Percentiles rank a stretch among this genome's conserved stretches.
These are phyloP conservation scores for Varanus salvator DNA, from an alignment of 2,113 vertebrate species.

Conservation along the genomic window DNA sequence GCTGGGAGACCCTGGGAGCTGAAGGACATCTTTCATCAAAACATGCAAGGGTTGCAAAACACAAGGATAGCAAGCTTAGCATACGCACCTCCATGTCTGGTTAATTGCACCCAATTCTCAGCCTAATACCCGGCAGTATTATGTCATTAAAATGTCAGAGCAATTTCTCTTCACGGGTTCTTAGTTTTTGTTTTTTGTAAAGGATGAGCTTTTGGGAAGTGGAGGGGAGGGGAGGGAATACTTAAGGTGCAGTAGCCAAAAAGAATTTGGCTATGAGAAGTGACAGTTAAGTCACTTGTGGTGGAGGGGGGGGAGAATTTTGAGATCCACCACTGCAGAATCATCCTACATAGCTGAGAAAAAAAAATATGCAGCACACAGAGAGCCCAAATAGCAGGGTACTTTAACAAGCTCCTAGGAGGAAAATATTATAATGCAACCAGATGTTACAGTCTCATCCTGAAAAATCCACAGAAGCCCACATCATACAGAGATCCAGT, in stretches of 20 bases:
- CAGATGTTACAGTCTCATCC: slow-evolving; percentile 29
- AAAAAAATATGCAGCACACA: slow-evolving; percentile 44
- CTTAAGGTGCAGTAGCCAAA: slow-evolving; percentile 16
- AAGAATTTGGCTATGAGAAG: slow-evolving; percentile 53
- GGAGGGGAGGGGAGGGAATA: too few relatives aligned
- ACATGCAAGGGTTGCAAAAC: too few relatives aligned
- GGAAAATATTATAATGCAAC: slow-evolving; percentile 25
- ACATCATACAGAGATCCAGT: not conserved
- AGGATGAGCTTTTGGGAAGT: not conserved
- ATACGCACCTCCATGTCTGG: not conserved
- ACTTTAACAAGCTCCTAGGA: slow-evolving; percentile 38
- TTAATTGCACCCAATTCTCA: slow-evolving; percentile 3
- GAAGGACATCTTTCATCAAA: too few relatives aligned
- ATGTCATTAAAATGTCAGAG: slow-evolving; percentile 61
- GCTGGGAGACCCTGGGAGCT: too few relatives aligned
- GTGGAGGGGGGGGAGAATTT: slow-evolving; percentile 48
- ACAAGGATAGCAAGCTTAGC: too few relatives aligned
- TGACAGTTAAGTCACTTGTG: slow-evolving; percentile 34
- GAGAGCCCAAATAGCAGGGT: slow-evolving; percentile 44
- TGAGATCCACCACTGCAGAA: slow-evolving; percentile 62
- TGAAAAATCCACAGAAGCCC: not conserved
- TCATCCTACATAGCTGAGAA: slow-evolving; percentile 65
- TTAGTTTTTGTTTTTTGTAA: slow-evolving; percentile 20
- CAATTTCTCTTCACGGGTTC: slow-evolving; percentile 53
- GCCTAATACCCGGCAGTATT: slow-evolving; percentile 31